Base-by-base conservation (phyloP, 2,888 invertebrate genomes). In the Drosophila mulleri region DNA sequence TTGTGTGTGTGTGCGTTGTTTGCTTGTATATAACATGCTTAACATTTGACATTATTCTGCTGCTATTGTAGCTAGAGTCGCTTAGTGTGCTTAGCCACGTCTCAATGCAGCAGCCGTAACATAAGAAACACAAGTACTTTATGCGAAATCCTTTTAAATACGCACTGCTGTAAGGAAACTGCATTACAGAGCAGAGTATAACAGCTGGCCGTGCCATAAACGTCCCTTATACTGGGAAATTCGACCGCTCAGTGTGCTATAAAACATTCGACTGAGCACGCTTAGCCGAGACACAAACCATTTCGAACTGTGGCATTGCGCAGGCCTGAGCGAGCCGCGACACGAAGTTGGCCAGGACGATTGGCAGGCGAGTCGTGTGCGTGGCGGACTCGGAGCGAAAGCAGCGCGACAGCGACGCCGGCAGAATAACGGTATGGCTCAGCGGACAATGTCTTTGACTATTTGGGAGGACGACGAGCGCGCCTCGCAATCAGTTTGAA, bases 401-500 rank as follows among this genome's bases (percentile, higher is more conserved):
- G 74, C 75, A 72, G 62, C 74, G 65, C 74, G 69, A 69, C 89
- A 53, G 80, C 81, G 83, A 70, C 90, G 90, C 65, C 64, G 73
- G 72, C 90, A 85, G 90, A 90, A 90, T 88, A 90, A 71, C 65
- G 90, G 89, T 83, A 48, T 39, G 37, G 32, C 39, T 42, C 20
- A 61, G 60, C 79, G 64, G 63, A 74, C 89, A 85, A 88, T 79
- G 84, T 80, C 26, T 62, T 84, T 70, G 91, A 91, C 92, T 92
- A 92, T 92, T 92, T 92, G 91, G 91, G 91, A 92, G 89, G 80
- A 88, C 85, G 88, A 91, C 91, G 91, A 91, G 88, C 79, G 83
- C 75, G 83, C 84, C 90, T 92, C 91, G 92, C 90, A 88, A 92
- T 93, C 93, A 93, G 92, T 93, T 92, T 92, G 91, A 92, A 93